Base-by-base conservation (phyloP, 2,797 vertebrate genomes). In the Melanotaenia nigrans region DNA sequence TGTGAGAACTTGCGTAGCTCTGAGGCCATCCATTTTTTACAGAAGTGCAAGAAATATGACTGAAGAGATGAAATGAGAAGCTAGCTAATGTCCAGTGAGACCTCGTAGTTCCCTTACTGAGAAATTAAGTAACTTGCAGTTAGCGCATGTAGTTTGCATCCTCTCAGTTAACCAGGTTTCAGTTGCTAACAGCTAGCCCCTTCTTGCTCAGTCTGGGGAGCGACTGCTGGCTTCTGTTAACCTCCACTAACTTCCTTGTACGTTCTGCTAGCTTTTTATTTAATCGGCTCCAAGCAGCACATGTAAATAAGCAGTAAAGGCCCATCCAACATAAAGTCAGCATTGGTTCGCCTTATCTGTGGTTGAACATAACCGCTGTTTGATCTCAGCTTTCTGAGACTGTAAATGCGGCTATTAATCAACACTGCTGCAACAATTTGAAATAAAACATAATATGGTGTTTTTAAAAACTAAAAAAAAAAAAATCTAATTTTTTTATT, bases 1-100 rank as follows among this genome's bases (percentile, higher is more conserved):
- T 47, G 63, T 75, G 75, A 69, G 16, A 13, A 67, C 18, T 20
- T 51, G 1, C 22, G 6, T 45, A 25, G n/a, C 4, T 10, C 24
- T 12, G 24, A 53, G 24, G 25, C 24, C n/a, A 22, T 33, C 51
- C 47, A 22, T 30, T 51, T 51, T 51, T 30, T 28, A 16, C 25
- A 55, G 25, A 55, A 16, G 45, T 8, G 8, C 1, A 20, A 47
- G 45, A 47, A n/a, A n/a, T 7, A 47, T 47, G 45, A 45, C 2
- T 45, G 6, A 18, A 42, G 40, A 42, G 14, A n/a, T 47, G 16
- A 10, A 9, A 49, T n/a, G 16, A 51, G 47, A 51, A 22, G 22
- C 22, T 25, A 13, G 49, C 10, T 3, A 11, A 24, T n/a, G 11
- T 11, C 49, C 22, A 24, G n/a, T 53, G 22, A 53, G 1, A 47